A percentile compares a stretch with the other conserved stretches of the same genome.
Evolutionary conservation across 2,888 invertebrate genomes (phyloP).

Genomic region (Chrysolina oricalcia): DNA sequence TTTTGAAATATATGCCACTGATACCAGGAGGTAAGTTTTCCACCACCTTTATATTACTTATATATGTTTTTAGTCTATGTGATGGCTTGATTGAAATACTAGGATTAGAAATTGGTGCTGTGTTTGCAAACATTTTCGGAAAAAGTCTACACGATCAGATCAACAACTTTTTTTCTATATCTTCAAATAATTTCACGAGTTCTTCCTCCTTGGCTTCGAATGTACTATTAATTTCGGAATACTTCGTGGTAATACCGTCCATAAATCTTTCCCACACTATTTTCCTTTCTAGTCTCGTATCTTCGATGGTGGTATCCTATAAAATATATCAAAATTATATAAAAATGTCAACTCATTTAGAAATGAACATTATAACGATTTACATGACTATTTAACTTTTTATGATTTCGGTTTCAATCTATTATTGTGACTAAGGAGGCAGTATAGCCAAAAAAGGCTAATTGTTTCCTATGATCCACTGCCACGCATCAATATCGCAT

Average conservation of each 20-base stretch:
- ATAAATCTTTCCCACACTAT: constrained; percentile 84
- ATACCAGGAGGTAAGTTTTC: constrained; percentile 72
- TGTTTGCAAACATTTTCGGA: constrained; percentile 71
- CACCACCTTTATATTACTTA: constrained; percentile 71
- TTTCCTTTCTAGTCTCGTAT: constrained; percentile 74
- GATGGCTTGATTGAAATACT: constrained; percentile 79
- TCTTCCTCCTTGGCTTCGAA: constrained; percentile 87
- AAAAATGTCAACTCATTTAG: no score
- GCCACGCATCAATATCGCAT: no score
- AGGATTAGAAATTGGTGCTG: constrained; percentile 78
- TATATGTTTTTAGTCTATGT: constrained; percentile 74
- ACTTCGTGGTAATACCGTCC: constrained; percentile 85
- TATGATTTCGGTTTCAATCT: no score
- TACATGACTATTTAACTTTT: no score
- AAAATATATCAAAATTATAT: background rate
- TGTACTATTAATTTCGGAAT: constrained; percentile 83
- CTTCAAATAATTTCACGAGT: constrained; percentile 82
- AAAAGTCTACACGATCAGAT: constrained; percentile 31
- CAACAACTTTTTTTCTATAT: constrained; percentile 83
- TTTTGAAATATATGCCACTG: constrained; percentile 60
- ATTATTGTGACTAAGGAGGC: no score
- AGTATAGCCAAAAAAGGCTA: no score
- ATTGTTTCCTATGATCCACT: no score
- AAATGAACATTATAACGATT: no score
- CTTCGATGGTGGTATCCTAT: constrained; percentile 72